Evolutionary conservation across 2,113 vertebrate genomes (phyloP).

Genomic region (Lonchura striata): DNA sequence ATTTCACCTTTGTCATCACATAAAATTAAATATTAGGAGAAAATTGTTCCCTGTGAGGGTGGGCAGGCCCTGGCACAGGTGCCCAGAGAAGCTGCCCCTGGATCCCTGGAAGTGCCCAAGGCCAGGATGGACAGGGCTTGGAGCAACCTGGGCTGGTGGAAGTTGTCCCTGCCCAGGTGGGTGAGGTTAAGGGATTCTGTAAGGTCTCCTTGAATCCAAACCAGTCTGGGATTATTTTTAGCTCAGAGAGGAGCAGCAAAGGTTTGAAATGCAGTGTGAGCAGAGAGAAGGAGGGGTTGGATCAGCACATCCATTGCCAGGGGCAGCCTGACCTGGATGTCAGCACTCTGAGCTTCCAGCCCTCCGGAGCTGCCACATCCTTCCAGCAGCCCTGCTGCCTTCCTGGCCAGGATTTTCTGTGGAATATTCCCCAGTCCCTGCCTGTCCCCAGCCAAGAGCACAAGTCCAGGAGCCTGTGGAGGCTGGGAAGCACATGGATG

Average conservation of each 20-base stretch:
- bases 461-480: background rate
- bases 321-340: background rate
- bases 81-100: background rate
- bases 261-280: background rate
- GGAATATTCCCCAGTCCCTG: background rate
- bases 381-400: background rate
- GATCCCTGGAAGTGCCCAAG: background rate
- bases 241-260: background rate
- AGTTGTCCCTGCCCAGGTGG: background rate
- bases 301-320: background rate
- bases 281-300: background rate
- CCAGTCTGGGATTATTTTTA: background rate
- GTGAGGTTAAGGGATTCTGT: background rate
- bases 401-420: background rate
- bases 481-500: background rate
- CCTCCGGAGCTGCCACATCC: background rate
- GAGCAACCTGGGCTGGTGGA: accelerated
- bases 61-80: background rate
- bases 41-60: background rate
- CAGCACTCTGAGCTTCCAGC: background rate
- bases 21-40: background rate
- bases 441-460: background rate
- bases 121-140: accelerated
- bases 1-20: background rate
- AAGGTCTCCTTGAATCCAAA: background rate